Percentiles rank a stretch among this genome's conserved stretches.
Evolutionary conservation across 2,113 vertebrate species (phyloP).

Genomic region (Sminthopsis crassicaudata): DNA sequence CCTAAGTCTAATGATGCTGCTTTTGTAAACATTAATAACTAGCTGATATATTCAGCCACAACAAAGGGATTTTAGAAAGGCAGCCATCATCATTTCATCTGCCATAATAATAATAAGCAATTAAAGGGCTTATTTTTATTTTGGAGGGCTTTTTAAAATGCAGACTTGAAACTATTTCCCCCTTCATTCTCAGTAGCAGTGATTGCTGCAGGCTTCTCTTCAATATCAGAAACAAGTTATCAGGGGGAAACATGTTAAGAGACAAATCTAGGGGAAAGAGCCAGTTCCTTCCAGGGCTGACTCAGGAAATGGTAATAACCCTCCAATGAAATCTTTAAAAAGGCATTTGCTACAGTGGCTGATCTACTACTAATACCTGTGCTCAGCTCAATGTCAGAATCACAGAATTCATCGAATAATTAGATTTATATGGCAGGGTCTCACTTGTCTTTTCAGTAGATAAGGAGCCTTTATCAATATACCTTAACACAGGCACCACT

Average conservation of each 20-base stretch:
- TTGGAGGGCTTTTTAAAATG: conserved; percentile 40
- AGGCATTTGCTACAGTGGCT: neutral
- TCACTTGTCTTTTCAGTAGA: neutral
- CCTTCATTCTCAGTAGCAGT: conserved; percentile 6
- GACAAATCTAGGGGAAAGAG: conserved; percentile 36
- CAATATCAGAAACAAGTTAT: neutral
- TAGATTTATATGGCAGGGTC: neutral
- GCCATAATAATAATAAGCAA: conserved; percentile 40
- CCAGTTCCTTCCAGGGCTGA: neutral
- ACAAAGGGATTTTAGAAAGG: conserved; percentile 21
- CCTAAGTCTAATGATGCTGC: conserved; percentile 11
- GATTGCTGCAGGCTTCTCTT: neutral
- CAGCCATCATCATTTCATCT: neutral
- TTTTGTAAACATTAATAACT: conserved; percentile 24
- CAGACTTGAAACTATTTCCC: conserved; percentile 21
- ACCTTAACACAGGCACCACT: conserved; percentile 23
- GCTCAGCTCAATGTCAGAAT: neutral
- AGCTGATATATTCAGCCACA: neutral
- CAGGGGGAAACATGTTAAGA: conserved; percentile 48
- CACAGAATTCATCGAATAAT: neutral
- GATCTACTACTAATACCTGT: neutral
- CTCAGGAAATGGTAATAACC: neutral
- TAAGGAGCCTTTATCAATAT: neutral
- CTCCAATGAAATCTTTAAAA: neutral
- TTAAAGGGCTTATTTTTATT: conserved; percentile 18